Conservation (phyloP, 2,113 vertebrate genomes). For the Acrocephalus kingi region DNA sequence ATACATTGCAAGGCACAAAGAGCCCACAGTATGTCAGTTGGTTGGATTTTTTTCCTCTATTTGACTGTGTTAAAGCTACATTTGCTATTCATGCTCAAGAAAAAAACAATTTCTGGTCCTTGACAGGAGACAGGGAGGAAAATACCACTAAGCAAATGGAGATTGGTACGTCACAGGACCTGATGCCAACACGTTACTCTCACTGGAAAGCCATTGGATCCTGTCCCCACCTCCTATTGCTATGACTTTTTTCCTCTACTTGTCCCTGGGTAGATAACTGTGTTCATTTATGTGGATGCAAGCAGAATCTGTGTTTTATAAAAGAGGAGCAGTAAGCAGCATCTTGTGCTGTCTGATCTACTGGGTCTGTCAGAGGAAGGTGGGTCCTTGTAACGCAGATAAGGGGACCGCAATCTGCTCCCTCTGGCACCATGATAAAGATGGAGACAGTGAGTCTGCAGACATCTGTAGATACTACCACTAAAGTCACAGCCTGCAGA, state of each 20-base stretch:
- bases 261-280: not conserved
- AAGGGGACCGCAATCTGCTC: not conserved
- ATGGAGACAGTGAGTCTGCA: not conserved
- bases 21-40: not conserved
- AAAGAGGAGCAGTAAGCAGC: not conserved
- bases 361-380: not conserved
- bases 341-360: not conserved
- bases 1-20: not conserved
- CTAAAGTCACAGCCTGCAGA: not conserved
- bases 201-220: not conserved
- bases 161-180: not conserved
- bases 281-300: not conserved
- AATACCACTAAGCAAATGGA: not conserved
- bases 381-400: conserved; percentile 16
- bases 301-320: not conserved
- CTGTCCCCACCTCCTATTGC: not conserved
- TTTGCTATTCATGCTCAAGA: not conserved
- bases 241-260: not conserved
- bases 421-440: not conserved
- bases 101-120: not conserved
- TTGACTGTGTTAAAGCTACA: not conserved
- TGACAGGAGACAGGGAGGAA: not conserved
- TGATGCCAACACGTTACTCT: not conserved
- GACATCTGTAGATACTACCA: not conserved
- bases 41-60: not conserved